Percentiles rank a stretch among this genome's conserved stretches.
Conservation (phyloP, 1,140 invertebrate genomes). For the Neoseiulus cucumeris region DNA sequence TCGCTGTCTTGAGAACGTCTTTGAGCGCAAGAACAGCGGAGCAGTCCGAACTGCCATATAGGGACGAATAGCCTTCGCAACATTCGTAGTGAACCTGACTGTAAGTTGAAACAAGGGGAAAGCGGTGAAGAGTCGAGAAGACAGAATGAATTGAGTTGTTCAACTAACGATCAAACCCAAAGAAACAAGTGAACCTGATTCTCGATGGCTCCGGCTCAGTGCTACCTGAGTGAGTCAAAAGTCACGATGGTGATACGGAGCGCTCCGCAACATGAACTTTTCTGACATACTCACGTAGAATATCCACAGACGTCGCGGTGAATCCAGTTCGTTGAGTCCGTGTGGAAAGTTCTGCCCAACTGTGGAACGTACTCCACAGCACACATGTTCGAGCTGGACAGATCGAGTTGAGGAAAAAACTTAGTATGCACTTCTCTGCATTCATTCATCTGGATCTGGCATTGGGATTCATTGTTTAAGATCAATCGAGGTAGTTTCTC, state of each 20-base stretch:
- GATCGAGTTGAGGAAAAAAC: too few relatives aligned
- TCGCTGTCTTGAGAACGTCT: neutral
- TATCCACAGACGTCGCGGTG: neutral
- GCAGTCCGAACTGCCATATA: neutral
- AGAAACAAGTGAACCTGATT: neutral
- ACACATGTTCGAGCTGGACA: neutral
- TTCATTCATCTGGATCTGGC: too few relatives aligned
- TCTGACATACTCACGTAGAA: neutral
- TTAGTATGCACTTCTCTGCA: too few relatives aligned
- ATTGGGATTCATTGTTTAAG: too few relatives aligned
- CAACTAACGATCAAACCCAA: neutral
- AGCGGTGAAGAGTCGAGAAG: neutral
- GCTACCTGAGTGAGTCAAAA: neutral
- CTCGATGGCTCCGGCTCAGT: neutral
- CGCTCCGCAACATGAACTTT: neutral
- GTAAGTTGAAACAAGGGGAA: neutral
- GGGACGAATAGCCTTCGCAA: neutral
- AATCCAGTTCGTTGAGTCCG: neutral
- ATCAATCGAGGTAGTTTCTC: too few relatives aligned
- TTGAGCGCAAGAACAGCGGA: neutral
- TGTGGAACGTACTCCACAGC: neutral
- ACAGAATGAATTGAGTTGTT: neutral
- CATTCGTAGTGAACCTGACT: conserved; percentile 6
- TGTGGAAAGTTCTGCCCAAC: neutral
- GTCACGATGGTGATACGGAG: neutral